These are phyloP conservation scores for Sinopyrophorus schimmeli DNA, from an alignment of 2,888 invertebrate species.

Conservation along the genomic window DNA sequence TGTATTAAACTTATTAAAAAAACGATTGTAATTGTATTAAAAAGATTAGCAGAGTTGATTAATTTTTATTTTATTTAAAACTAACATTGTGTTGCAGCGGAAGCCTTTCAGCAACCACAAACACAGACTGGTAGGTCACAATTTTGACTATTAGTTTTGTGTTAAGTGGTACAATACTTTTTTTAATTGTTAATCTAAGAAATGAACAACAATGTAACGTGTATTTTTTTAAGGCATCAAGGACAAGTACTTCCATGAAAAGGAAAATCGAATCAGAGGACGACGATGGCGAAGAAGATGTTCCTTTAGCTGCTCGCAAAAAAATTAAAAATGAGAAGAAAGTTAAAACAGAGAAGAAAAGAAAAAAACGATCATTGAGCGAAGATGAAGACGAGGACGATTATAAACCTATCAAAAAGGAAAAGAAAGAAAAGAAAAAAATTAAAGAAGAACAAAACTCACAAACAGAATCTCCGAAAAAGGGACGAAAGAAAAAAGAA, in stretches of 20 bases:
- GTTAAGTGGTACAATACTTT: slow-evolving; percentile 16
- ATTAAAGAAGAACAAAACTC: slow-evolving; percentile 46
- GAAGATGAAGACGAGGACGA: slow-evolving; percentile 65
- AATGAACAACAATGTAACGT: too few species aligned
- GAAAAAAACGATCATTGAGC: slow-evolving; percentile 47
- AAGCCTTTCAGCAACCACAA: slow-evolving; percentile 40
- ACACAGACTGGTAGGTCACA: slow-evolving; percentile 42
- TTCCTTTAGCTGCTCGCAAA: slow-evolving; percentile 69
- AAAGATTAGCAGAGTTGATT: slow-evolving; percentile 7
- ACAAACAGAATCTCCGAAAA: slow-evolving; percentile 61
- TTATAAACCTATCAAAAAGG: slow-evolving; percentile 63
- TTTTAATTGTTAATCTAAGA: slow-evolving; percentile 1
- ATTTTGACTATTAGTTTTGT: slow-evolving; percentile 32
- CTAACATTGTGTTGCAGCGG: slow-evolving; percentile 42
- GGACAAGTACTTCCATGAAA: slow-evolving; percentile 32
- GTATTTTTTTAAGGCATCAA: slow-evolving; percentile 32
- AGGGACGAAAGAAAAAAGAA: slow-evolving; percentile 73
- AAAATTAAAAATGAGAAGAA: slow-evolving; percentile 65
- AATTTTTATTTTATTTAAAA: too few species aligned
- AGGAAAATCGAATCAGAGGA: slow-evolving; percentile 38
- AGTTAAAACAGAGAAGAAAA: slow-evolving; percentile 59
- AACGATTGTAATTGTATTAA: slow-evolving; percentile 3
- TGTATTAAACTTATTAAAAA: slow-evolving; percentile 6
- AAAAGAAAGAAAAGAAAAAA: slow-evolving; percentile 56
- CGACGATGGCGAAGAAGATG: slow-evolving; percentile 59